Percentiles rank a stretch among this genome's conserved stretches.
Evolutionary conservation across 2,113 vertebrate genomes (phyloP).

Genomic region (Trochalopteron elliotii): DNA sequence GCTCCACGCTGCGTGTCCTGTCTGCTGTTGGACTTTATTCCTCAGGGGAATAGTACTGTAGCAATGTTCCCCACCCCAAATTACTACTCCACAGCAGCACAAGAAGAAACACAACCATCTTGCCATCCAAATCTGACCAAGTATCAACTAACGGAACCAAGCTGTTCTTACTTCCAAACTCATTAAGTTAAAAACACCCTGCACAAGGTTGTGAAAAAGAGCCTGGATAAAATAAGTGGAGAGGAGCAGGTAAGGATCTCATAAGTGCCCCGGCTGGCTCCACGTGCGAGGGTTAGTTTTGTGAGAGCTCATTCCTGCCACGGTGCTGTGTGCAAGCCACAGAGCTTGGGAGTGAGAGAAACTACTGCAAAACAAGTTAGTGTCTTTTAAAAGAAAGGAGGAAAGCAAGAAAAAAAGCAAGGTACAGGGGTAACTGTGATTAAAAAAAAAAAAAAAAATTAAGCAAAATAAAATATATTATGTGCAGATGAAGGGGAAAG

Average conservation of each 20-base stretch:
- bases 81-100: not conserved
- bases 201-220: not conserved
- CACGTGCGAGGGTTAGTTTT: not conserved
- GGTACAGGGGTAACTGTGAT: not conserved
- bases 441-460: rapidly evolving
- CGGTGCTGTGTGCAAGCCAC: not conserved
- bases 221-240: not conserved
- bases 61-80: not conserved
- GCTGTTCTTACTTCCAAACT: not conserved
- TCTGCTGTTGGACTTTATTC: not conserved
- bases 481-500: not conserved
- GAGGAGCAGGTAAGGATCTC: not conserved
- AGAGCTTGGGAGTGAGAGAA: constrained; percentile 26
- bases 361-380: not conserved
- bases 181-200: not conserved
- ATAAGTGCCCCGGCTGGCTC: not conserved
- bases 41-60: rapidly evolving
- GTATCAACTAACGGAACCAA: not conserved
- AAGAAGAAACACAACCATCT: not conserved
- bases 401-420: not conserved
- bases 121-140: not conserved
- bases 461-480: not conserved
- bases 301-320: constrained; percentile 20
- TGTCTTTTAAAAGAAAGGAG: not conserved
- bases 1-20: rapidly evolving